Percentiles rank a stretch among this genome's conserved stretches.
phyloP scores from a whole-genome alignment of 2,888 invertebrate species.

The Platypus cylindrus region DNA sequence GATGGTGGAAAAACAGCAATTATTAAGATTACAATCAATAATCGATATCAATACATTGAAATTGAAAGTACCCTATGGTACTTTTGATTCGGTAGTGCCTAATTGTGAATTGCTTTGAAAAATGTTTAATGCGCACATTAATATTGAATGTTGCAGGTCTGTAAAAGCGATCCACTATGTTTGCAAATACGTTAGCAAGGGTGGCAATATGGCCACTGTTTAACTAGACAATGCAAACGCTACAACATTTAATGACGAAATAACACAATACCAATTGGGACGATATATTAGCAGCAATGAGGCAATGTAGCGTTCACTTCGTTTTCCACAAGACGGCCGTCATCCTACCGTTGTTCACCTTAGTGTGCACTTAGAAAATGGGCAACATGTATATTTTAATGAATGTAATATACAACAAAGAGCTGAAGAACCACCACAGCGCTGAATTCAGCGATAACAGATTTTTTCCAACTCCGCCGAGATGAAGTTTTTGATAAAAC shows the following conservation, averaged over 20 bases:
- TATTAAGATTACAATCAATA: neutral
- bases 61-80: too few species aligned
- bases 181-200: conserved; percentile 25
- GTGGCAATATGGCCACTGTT: conserved; percentile 26
- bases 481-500: conserved; percentile 4
- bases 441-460: conserved; percentile 1
- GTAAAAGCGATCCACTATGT: conserved; percentile 30
- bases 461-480: conserved; percentile 3
- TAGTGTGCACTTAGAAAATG: neutral
- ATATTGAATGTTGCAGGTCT: conserved; percentile 30
- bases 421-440: conserved; percentile 12
- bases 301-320: neutral
- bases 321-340: neutral
- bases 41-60: conserved; percentile 1
- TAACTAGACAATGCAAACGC: too few species aligned
- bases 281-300: conserved; percentile 1
- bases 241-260: too few species aligned
- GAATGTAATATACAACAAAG: neutral
- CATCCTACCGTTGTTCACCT: neutral
- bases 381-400: conserved; percentile 1
- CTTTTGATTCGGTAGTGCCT: conserved; percentile 29
- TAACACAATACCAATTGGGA: neutral
- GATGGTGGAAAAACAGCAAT: conserved; percentile 5
- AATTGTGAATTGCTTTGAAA: conserved; percentile 22
- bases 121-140: conserved; percentile 24